These are phyloP conservation scores for Aldrovandia affinis DNA, from an alignment of 2,797 vertebrate species.

Conservation along the genomic window DNA sequence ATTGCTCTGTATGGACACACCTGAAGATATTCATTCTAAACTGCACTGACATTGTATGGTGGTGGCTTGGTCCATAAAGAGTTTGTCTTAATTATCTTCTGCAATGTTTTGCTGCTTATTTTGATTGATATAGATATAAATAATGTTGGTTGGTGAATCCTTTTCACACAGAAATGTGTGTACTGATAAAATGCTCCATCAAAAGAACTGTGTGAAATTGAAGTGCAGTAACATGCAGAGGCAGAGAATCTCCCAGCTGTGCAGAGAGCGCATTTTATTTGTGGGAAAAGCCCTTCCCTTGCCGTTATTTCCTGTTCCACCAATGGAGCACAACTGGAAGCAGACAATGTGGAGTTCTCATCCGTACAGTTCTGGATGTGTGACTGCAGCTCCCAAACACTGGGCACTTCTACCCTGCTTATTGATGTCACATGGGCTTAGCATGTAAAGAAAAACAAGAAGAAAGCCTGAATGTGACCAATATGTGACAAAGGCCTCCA, in stretches of 20 bases:
- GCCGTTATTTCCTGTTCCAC: background rate
- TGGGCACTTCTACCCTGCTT: background rate
- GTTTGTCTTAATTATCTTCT: no score
- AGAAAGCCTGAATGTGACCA: background rate
- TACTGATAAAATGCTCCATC: no score
- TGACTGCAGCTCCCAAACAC: background rate
- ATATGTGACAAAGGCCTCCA: background rate
- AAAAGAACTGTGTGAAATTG: no score
- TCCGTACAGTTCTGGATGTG: background rate
- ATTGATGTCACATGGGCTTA: constrained; percentile 5
- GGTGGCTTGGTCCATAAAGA: no score
- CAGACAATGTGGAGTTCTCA: background rate
- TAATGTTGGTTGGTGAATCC: no score
- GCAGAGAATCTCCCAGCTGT: background rate
- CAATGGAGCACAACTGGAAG: background rate
- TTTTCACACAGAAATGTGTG: no score
- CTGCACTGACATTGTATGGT: background rate
- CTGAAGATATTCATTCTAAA: background rate
- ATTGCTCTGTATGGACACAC: background rate
- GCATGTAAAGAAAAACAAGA: constrained; percentile 3
- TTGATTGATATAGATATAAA: no score
- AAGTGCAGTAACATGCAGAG: background rate
- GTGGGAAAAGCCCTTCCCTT: no score
- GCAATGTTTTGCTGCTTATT: no score
- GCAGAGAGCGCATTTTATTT: no score